These are phyloP conservation scores for Acrossocheilus wenchowensis DNA, from an alignment of 2,797 vertebrate genomes.

Conservation along the genomic window DNA sequence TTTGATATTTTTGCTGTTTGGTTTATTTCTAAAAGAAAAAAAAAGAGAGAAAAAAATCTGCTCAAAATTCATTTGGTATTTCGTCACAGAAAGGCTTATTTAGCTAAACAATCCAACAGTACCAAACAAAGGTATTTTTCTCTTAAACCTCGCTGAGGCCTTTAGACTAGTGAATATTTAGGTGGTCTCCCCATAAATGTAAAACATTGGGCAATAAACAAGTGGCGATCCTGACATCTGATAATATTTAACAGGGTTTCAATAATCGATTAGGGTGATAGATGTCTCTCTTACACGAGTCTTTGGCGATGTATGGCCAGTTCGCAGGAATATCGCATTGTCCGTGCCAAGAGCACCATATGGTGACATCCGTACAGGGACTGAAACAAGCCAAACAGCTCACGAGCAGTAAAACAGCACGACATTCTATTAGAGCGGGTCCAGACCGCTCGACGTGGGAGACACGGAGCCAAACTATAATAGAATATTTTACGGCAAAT, in stretches of 20 bases:
- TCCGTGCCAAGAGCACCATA: conserved; percentile 76
- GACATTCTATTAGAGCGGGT: conserved; percentile 78
- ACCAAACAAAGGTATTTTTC: background rate
- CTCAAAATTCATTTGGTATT: background rate
- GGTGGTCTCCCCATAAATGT: conserved; percentile 11
- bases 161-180: background rate
- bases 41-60: background rate
- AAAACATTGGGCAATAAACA: conserved; percentile 24
- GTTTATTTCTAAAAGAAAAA: background rate
- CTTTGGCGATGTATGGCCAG: conserved; percentile 57
- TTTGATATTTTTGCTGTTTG: background rate
- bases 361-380: conserved; percentile 79
- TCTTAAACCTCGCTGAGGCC: background rate
- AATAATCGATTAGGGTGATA: conserved; percentile 59
- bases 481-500: conserved; percentile 64
- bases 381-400: conserved; percentile 60
- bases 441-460: conserved; percentile 69
- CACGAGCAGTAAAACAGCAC: conserved; percentile 75
- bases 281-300: conserved; percentile 61
- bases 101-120: background rate
- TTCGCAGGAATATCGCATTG: conserved; percentile 47
- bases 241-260: conserved; percentile 50
- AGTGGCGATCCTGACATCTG: conserved; percentile 12
- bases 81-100: background rate
- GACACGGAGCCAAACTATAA: conserved; percentile 58